Evolutionary conservation across 2,113 vertebrate genomes (phyloP).

Genomic region (Pteropus alecto): DNA sequence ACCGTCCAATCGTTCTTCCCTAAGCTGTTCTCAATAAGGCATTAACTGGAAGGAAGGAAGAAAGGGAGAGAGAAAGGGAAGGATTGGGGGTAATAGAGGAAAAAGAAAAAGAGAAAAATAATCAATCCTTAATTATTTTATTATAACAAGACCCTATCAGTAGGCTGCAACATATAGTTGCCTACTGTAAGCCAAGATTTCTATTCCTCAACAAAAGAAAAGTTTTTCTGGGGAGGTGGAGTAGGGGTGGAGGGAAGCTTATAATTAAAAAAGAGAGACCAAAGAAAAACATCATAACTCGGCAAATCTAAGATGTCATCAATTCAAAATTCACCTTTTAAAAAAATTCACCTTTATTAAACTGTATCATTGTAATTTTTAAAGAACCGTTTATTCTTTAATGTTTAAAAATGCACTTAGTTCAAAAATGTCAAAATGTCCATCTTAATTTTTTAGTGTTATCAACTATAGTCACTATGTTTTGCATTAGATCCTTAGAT

Average conservation of each 20-base stretch:
- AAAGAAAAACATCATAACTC: not conserved
- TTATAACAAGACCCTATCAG: not conserved
- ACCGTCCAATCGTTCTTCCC: not conserved
- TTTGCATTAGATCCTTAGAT: not conserved
- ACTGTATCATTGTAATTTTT: not conserved
- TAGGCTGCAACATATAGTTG: not conserved
- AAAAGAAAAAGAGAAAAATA: not conserved
- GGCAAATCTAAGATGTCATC: not conserved
- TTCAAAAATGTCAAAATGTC: not conserved
- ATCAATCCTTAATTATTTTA: not conserved
- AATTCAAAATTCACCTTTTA: not conserved
- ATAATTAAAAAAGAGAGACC: not conserved
- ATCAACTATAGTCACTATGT: not conserved
- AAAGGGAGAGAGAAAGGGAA: fast-evolving
- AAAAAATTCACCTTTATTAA: not conserved
- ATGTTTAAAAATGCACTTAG: not conserved
- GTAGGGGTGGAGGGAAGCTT: not conserved
- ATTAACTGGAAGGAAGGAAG: not conserved
- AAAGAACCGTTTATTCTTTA: not conserved
- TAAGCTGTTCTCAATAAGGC: not conserved
- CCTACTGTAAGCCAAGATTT: not conserved
- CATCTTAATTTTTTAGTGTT: not conserved
- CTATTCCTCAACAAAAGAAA: not conserved
- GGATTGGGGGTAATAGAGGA: fast-evolving
- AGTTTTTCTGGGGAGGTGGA: not conserved